Evolutionary conservation across 1,140 invertebrate species (phyloP).

Genomic region (Zaprionus gabonicus): DNA sequence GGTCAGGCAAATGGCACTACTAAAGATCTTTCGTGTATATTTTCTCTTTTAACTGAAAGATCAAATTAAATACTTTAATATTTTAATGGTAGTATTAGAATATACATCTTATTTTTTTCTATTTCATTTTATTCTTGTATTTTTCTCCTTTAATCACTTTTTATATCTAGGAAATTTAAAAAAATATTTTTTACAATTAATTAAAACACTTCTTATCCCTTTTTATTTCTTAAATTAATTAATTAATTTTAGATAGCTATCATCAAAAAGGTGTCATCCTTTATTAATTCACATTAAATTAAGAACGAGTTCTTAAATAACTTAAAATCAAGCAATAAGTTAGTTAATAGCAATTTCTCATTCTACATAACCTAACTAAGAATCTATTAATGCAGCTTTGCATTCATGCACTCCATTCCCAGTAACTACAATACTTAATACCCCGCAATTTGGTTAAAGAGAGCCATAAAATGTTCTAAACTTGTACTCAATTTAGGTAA

Average conservation of each 20-base stretch:
- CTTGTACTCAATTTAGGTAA: not conserved
- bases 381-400: not conserved
- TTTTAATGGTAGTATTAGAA: not conserved
- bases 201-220: no score
- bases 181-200: not conserved
- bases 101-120: not conserved
- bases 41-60: not conserved
- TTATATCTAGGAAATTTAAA: not conserved
- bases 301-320: no score
- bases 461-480: not conserved
- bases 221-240: no score
- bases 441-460: not conserved
- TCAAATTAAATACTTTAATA: not conserved
- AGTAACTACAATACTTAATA: not conserved
- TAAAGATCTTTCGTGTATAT: not conserved
- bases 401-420: not conserved
- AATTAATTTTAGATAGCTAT: no score
- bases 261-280: no score
- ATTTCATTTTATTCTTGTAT: not conserved
- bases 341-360: no score
- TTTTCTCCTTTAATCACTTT: not conserved
- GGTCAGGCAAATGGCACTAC: not conserved
- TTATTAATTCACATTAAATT: no score
- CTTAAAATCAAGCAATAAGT: no score
- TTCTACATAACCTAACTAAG: no score